Percentiles rank a stretch among this genome's conserved stretches.
phyloP scores from a whole-genome alignment of 2,113 vertebrate species.

The Varanus komodoensis region DNA sequence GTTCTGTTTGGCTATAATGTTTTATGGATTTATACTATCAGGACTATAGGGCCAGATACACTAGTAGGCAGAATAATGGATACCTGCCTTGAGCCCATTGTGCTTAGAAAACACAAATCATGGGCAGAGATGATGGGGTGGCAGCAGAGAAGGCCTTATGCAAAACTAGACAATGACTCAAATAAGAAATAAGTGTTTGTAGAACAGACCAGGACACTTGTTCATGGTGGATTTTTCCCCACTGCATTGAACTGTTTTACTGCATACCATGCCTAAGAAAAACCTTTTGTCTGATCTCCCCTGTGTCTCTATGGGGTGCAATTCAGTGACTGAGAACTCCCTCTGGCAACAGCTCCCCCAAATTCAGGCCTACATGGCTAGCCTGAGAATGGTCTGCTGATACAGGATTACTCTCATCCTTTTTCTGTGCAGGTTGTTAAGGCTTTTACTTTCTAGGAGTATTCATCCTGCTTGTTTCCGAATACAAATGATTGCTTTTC shows the following conservation, averaged over 20 bases:
- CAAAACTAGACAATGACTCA: no score
- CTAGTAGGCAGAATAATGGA: no score
- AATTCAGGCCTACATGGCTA: background rate
- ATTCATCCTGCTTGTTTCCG: background rate
- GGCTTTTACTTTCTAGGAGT: background rate
- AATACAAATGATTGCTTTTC: background rate
- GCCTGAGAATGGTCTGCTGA: background rate
- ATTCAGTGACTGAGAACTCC: background rate
- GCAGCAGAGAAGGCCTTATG: no score
- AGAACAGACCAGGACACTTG: background rate
- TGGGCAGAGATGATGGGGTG: no score
- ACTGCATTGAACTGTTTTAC: no score
- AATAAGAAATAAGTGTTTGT: background rate
- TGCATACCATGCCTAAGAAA: no score
- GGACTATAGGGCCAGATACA: no score
- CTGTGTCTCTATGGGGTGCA: background rate
- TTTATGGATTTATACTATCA: no score
- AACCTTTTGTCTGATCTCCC: background rate
- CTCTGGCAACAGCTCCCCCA: background rate
- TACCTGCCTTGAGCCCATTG: no score
- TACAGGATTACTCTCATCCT: background rate
- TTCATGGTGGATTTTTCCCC: background rate
- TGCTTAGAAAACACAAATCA: no score
- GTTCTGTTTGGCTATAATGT: no score
- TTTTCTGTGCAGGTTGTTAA: background rate